Evolutionary conservation across 2,113 vertebrate species (phyloP).

Genomic region (Stictonetta naevosa): DNA sequence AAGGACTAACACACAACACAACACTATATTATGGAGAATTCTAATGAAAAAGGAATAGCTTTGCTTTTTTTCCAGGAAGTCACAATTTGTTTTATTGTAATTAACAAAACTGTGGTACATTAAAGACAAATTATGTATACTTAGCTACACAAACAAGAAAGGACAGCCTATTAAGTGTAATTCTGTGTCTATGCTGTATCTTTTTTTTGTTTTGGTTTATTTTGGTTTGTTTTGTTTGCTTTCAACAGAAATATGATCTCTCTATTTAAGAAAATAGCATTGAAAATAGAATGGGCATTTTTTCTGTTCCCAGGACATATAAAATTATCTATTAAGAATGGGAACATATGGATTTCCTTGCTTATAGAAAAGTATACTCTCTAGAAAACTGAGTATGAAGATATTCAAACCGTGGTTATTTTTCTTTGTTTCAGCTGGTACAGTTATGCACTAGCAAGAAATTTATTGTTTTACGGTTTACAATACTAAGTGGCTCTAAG

Average conservation of each 20-base stretch:
- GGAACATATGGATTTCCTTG: neutral
- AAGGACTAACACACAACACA: neutral
- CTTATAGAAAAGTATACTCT: neutral
- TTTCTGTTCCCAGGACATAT: neutral
- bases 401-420: neutral
- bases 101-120: neutral
- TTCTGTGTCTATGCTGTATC: neutral
- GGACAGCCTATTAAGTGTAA: neutral
- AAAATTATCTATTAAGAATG: neutral
- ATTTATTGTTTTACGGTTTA: neutral
- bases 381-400: neutral
- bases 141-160: neutral
- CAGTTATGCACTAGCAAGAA: neutral
- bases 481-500: neutral
- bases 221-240: neutral
- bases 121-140: neutral
- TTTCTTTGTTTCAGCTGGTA: neutral
- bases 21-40: neutral
- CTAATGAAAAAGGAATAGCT: neutral
- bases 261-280: neutral
- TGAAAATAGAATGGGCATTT: neutral
- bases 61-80: neutral
- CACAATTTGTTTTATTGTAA: neutral
- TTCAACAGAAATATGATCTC: neutral
- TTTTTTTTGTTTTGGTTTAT: neutral